Evolutionary conservation across 2,797 vertebrate species (phyloP).

Genomic region (Tokudaia tokunoshimensis): DNA sequence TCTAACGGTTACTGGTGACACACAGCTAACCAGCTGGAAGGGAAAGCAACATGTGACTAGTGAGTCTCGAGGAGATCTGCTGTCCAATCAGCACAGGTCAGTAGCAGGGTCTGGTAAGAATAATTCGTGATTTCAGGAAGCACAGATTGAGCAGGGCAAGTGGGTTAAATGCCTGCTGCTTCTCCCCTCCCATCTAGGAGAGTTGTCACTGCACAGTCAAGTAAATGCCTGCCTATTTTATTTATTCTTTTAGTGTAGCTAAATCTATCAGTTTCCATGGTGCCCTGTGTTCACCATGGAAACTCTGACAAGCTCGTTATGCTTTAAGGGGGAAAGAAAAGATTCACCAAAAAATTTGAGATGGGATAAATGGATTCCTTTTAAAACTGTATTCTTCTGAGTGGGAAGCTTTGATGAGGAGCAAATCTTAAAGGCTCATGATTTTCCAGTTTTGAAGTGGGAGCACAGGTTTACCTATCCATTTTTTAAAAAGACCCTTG

Average conservation of each 20-base stretch:
- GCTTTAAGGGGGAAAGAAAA: slow-evolving; percentile 70
- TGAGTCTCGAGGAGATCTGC: background rate
- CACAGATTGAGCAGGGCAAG: slow-evolving; percentile 39
- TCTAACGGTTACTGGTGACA: slow-evolving; percentile 4
- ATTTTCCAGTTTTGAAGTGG: slow-evolving; percentile 66
- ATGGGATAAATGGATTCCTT: slow-evolving; percentile 78
- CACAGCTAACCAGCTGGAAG: background rate
- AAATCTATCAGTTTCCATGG: slow-evolving; percentile 87
- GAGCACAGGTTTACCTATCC: slow-evolving; percentile 22
- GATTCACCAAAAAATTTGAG: slow-evolving; percentile 70
- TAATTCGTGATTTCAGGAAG: background rate
- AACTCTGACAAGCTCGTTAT: slow-evolving; percentile 85
- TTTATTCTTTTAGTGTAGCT: slow-evolving; percentile 85
- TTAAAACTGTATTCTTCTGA: slow-evolving; percentile 74
- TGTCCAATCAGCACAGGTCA: slow-evolving; percentile 11
- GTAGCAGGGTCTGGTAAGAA: background rate
- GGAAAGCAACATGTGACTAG: background rate
- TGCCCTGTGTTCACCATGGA: slow-evolving; percentile 83
- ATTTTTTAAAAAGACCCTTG: background rate
- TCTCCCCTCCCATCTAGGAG: slow-evolving; percentile 49
- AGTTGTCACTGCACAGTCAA: slow-evolving; percentile 73
- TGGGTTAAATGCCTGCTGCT: slow-evolving; percentile 52
- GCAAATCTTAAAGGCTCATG: slow-evolving; percentile 64
- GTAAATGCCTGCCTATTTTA: slow-evolving; percentile 84
- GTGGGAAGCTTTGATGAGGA: slow-evolving; percentile 70